These are phyloP conservation scores for Rhagoletis zephyria DNA, from an alignment of 1,140 invertebrate genomes.

Conservation along the genomic window DNA sequence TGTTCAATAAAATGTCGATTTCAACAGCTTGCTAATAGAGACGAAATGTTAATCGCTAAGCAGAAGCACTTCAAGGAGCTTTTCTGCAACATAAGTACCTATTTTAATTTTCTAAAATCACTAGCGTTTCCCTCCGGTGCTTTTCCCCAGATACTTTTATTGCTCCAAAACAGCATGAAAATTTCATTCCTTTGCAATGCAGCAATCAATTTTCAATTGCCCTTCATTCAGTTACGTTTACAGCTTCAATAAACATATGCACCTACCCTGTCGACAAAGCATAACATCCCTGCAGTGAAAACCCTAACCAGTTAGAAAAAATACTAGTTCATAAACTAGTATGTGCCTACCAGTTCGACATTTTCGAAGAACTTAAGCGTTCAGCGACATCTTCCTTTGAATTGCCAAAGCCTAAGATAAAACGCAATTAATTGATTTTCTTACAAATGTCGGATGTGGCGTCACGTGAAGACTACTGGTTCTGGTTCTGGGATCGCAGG, in stretches of 20 bases:
- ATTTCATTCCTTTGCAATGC: neutral
- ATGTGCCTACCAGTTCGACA: too few species aligned
- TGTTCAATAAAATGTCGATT: neutral
- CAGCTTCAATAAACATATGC: neutral
- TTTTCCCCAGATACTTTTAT: neutral
- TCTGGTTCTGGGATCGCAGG: too few species aligned
- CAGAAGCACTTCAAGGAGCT: neutral
- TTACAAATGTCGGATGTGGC: too few species aligned
- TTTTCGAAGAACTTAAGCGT: too few species aligned
- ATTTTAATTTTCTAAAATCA: neutral
- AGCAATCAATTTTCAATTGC: slow-evolving; percentile 16
- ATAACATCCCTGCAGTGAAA: too few species aligned
- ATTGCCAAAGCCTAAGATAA: too few species aligned
- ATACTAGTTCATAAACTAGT: too few species aligned
- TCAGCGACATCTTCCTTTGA: too few species aligned
- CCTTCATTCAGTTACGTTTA: neutral
- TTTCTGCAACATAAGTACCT: neutral
- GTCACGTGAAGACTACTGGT: too few species aligned
- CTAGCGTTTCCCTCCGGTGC: neutral
- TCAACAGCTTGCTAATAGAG: neutral
- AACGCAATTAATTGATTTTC: too few species aligned
- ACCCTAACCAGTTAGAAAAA: too few species aligned
- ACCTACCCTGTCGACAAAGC: neutral
- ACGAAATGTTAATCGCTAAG: neutral
- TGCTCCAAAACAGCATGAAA: slow-evolving; percentile 32